Conservation (phyloP, 2,888 invertebrate species). For the Eumerus sabulonum region DNA sequence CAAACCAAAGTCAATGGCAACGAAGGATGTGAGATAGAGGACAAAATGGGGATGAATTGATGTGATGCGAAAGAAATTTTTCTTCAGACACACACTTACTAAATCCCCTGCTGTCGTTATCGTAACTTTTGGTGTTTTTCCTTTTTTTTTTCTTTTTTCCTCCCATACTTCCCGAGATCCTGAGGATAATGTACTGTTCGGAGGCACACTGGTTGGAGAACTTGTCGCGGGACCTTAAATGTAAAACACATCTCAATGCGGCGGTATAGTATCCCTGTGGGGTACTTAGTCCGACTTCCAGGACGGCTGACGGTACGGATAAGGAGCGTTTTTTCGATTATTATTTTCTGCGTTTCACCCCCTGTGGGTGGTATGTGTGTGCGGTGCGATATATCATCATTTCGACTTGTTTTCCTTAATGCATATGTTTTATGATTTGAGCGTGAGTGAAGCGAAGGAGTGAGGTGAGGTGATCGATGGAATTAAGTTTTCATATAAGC, state of each 20-base stretch:
- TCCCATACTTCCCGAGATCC: no score
- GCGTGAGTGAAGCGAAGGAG: no score
- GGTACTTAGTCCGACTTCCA: conserved; percentile 45
- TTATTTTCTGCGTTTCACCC: conserved; percentile 19
- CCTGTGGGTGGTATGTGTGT: background rate
- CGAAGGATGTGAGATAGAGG: conserved; percentile 13
- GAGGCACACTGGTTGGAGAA: conserved; percentile 9
- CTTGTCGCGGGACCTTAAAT: conserved; percentile 60
- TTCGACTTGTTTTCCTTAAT: conserved; percentile 54
- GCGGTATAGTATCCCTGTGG: conserved; percentile 42
- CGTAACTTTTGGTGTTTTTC: conserved; percentile 56
- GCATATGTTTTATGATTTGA: conserved; percentile 35
- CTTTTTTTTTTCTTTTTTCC: background rate
- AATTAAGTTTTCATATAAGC: conserved; percentile 8
- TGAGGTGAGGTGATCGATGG: background rate
- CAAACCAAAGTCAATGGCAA: conserved; percentile 30
- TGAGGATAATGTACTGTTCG: background rate
- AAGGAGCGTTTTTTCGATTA: conserved; percentile 63
- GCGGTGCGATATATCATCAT: conserved; percentile 58
- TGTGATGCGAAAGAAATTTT: conserved; percentile 48
- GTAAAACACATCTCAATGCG: conserved; percentile 39
- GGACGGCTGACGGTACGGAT: background rate
- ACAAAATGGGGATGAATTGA: conserved; percentile 52
- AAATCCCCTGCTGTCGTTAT: conserved; percentile 65
- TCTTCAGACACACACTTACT: conserved; percentile 37